Evolutionary conservation across 2,113 vertebrate species (phyloP), one percentile per base, ranked within the genome.

Genomic region (Epinephelus lanceolatus): DNA sequence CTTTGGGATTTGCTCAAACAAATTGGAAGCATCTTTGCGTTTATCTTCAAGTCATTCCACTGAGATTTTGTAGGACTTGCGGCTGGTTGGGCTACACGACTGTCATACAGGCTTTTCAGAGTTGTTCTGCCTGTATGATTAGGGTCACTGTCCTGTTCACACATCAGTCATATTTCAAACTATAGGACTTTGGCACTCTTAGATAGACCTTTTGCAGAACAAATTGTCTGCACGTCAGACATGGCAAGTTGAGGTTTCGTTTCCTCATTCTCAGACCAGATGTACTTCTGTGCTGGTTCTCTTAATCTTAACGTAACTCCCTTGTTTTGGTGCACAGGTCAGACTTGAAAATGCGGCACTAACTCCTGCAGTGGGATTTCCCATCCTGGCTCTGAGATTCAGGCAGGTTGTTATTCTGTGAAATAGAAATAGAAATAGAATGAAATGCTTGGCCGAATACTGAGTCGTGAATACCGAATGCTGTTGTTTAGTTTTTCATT

Each of bases 11-110:
- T 74, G 11, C 6, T 27, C 25, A 23, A 25, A 49, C 15, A 17
- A n/a, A 70, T 47, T 72, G 3, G 8, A 53, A 65, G 10, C 53
- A 60, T 25, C 62, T 77, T 68, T 53, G 51, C 14, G 21, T 63
- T 45, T 11, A 21, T 45, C n/a, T n/a, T 37, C 8, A 23, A 52
- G 49, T 59, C 19, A 57, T 55, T 57, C 17, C 7, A 0, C 52
- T 3, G 5, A 52, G 23, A 18, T 65, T 77, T 49, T 66, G 17
- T 19, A 11, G 21, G 3, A 1, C n/a, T 45, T 8, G 2, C 9
- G 42, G 42, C 11, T 45, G 42, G 42, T 45, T 10, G 42, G 42
- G 9, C 11, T 12, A 30, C 2, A 2, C 23, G 23, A 23, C 63
- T 60, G 42, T n/a, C 4, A 47, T 62, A 6, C 12, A 17, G 57